These are phyloP conservation scores for Acromyrmex heyeri DNA, from an alignment of 1,140 invertebrate species.

Conservation along the genomic window DNA sequence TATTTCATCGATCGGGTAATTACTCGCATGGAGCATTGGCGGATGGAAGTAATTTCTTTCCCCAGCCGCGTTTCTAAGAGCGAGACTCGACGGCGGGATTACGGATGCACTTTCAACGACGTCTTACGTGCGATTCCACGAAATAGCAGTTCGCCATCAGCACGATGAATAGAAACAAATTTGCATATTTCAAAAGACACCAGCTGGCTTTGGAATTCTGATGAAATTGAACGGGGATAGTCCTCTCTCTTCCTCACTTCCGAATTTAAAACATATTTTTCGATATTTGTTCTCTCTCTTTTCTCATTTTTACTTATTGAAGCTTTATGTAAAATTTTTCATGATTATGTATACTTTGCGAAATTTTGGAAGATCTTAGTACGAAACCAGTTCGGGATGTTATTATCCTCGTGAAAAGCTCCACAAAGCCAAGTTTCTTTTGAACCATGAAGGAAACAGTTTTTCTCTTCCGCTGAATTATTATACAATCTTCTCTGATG, in stretches of 20 bases:
- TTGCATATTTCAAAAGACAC: slow-evolving; percentile 60
- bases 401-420: slow-evolving; percentile 8
- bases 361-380: not conserved
- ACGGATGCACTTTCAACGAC: slow-evolving; percentile 53
- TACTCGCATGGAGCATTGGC: slow-evolving; percentile 40
- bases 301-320: slow-evolving; percentile 2
- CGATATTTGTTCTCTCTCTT: slow-evolving; percentile 9
- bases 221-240: slow-evolving; percentile 20
- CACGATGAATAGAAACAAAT: slow-evolving; percentile 50
- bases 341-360: not conserved
- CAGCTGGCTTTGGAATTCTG: slow-evolving; percentile 32
- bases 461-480: not conserved
- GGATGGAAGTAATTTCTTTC: slow-evolving; percentile 52
- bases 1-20: slow-evolving; percentile 57
- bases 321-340: not conserved
- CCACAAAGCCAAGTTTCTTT: not conserved
- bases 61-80: slow-evolving; percentile 2
- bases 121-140: slow-evolving; percentile 42
- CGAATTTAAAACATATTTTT: slow-evolving; percentile 30
- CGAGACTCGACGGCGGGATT: slow-evolving; percentile 29
- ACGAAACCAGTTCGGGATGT: not conserved
- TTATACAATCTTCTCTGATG: slow-evolving; percentile 12
- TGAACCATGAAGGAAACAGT: not conserved
- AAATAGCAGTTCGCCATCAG: slow-evolving; percentile 33
- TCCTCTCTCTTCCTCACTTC: not conserved